Evolutionary conservation across 2,797 vertebrate species (phyloP).

Genomic region (Tapirus indicus): DNA sequence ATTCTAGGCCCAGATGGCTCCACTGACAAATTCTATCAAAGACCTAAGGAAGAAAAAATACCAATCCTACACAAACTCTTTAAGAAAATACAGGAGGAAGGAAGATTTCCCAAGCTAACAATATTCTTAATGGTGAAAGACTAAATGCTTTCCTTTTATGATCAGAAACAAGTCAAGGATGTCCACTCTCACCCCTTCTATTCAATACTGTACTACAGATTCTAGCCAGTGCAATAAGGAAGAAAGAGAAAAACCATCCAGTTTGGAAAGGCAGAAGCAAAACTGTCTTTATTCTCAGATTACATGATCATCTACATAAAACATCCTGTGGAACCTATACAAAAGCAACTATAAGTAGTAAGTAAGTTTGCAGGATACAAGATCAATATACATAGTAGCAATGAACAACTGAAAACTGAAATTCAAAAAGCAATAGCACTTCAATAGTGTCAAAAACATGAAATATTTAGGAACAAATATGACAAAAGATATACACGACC

Average conservation of each 20-base stretch:
- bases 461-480: constrained; percentile 21
- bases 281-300: background rate
- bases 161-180: background rate
- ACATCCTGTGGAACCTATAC: background rate
- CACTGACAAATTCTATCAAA: background rate
- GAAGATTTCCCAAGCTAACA: background rate
- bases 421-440: background rate
- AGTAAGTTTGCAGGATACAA: background rate
- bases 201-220: background rate
- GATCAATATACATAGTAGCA: background rate
- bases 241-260: background rate
- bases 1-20: background rate
- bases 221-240: background rate
- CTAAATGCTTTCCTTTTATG: background rate
- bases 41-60: constrained; percentile 26
- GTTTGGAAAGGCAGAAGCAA: background rate
- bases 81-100: background rate
- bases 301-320: background rate
- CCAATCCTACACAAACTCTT: background rate
- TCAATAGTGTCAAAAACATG: background rate
- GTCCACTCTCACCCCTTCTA: background rate
- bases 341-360: background rate
- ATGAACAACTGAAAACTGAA: background rate
- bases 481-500: background rate
- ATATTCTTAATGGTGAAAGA: constrained; percentile 2